Evolutionary conservation across 2,113 vertebrate species (phyloP).

Genomic region (Recurvirostra avosetta): DNA sequence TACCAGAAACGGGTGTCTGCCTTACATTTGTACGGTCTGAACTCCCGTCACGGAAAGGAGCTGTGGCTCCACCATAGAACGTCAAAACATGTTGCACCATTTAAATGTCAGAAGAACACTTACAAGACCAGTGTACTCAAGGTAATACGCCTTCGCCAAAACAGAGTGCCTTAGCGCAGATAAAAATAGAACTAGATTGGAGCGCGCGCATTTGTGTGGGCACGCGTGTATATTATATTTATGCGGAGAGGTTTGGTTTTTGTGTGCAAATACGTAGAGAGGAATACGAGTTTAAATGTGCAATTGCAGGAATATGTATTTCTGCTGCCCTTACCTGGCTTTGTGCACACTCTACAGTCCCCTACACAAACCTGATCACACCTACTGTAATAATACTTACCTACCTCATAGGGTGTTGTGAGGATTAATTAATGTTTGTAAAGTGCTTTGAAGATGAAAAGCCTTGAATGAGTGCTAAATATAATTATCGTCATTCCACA

Average conservation of each 20-base stretch:
- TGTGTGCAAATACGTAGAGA: background rate
- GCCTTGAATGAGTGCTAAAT: constrained; percentile 59
- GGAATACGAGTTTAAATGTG: background rate
- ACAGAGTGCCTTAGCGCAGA: background rate
- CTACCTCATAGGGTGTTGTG: constrained; percentile 67
- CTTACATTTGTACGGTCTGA: background rate
- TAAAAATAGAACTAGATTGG: background rate
- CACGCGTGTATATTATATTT: background rate
- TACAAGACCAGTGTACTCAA: background rate
- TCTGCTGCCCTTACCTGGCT: constrained; percentile 26
- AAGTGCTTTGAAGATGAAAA: constrained; percentile 74
- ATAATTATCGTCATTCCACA: constrained; percentile 63
- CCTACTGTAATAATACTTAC: constrained; percentile 62
- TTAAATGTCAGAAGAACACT: background rate
- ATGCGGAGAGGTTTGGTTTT: background rate
- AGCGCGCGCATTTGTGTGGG: background rate
- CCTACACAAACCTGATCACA: constrained; percentile 47
- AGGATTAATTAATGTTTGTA: constrained; percentile 75
- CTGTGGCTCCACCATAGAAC: background rate
- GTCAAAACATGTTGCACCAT: background rate
- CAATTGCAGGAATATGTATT: background rate
- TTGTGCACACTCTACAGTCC: constrained; percentile 26
- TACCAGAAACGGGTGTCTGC: background rate
- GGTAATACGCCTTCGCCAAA: background rate
- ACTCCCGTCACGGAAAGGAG: background rate